A percentile compares a stretch with the other conserved stretches of the same genome.
phyloP scores from a whole-genome alignment of 2,113 vertebrate species.

The Lampris megalopsis region DNA sequence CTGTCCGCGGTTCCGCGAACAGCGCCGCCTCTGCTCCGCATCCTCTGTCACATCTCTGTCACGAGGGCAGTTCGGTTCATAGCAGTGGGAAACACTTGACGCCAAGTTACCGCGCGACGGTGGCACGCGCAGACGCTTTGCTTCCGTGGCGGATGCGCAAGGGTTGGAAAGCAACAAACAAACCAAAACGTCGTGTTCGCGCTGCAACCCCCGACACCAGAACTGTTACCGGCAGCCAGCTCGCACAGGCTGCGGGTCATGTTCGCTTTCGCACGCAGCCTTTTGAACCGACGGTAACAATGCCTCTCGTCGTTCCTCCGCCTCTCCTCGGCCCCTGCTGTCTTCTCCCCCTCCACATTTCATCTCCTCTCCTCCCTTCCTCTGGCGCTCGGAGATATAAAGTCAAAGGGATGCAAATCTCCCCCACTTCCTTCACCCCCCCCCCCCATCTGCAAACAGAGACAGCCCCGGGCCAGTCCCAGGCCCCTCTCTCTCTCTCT shows the following conservation, averaged over 20 bases:
- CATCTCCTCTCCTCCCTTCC: slow-evolving; percentile 21
- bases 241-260: too few relatives aligned
- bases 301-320: slow-evolving; percentile 52
- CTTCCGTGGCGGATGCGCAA: background rate
- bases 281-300: background rate
- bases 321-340: slow-evolving; percentile 6
- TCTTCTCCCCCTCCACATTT: slow-evolving; percentile 13
- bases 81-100: slow-evolving; percentile 71
- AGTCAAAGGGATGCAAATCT: slow-evolving; percentile 82
- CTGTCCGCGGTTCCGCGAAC: slow-evolving; percentile 65
- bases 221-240: too few relatives aligned
- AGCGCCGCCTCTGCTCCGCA: slow-evolving; percentile 55
- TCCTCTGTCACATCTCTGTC: slow-evolving; percentile 45
- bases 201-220: too few relatives aligned
- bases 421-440: slow-evolving; percentile 67
- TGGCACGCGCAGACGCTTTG: slow-evolving; percentile 46
- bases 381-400: slow-evolving; percentile 71
- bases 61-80: slow-evolving; percentile 48
- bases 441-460: slow-evolving; percentile 75
- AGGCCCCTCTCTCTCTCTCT: slow-evolving; percentile 61
- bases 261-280: too few relatives aligned
- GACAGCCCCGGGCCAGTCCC: slow-evolving; percentile 77
- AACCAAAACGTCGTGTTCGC: too few relatives aligned
- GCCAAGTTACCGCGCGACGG: slow-evolving; percentile 71
- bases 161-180: background rate